Evolutionary conservation across 2,113 vertebrate species (phyloP).

Genomic region (Cephalopterus ornatus): DNA sequence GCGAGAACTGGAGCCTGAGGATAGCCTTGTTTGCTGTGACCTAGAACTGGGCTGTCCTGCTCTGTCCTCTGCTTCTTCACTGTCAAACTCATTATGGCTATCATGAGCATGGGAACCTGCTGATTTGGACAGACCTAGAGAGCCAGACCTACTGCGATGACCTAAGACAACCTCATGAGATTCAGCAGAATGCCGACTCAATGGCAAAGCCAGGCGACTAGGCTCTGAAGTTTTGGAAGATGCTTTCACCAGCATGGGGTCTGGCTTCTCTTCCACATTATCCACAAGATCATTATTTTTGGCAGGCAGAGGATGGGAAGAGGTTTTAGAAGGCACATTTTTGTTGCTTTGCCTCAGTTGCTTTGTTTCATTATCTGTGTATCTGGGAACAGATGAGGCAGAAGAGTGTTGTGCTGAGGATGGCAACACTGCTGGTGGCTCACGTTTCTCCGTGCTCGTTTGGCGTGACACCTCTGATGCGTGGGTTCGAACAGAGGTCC

Average conservation of each 20-base stretch:
- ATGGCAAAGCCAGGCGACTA: not conserved
- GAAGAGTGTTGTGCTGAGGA: not conserved
- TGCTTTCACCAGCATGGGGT: conserved; percentile 44
- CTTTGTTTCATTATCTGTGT: conserved; percentile 62
- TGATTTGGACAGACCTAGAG: conserved; percentile 1
- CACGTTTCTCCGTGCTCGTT: not conserved
- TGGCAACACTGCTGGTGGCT: not conserved
- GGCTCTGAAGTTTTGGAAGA: conserved; percentile 26
- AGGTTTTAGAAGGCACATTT: not conserved
- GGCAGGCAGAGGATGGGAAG: not conserved
- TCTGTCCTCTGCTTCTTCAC: conserved; percentile 15
- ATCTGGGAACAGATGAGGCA: not conserved
- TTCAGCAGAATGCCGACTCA: not conserved
- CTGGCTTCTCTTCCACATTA: not conserved
- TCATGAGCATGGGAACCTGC: not conserved
- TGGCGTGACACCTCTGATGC: not conserved
- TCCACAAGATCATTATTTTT: conserved; percentile 12
- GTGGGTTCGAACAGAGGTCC: conserved; percentile 65
- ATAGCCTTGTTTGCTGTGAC: not conserved
- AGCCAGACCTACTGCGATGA: conserved; percentile 26
- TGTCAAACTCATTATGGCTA: not conserved
- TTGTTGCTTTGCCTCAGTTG: conserved; percentile 6
- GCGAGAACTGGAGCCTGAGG: not conserved
- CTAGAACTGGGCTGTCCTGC: conserved; percentile 2
- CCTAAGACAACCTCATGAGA: conserved; percentile 20